Evolutionary conservation across 1,140 invertebrate species (phyloP), one percentile per base, ranked within the genome.

Genomic region (Drosophila simulans): DNA sequence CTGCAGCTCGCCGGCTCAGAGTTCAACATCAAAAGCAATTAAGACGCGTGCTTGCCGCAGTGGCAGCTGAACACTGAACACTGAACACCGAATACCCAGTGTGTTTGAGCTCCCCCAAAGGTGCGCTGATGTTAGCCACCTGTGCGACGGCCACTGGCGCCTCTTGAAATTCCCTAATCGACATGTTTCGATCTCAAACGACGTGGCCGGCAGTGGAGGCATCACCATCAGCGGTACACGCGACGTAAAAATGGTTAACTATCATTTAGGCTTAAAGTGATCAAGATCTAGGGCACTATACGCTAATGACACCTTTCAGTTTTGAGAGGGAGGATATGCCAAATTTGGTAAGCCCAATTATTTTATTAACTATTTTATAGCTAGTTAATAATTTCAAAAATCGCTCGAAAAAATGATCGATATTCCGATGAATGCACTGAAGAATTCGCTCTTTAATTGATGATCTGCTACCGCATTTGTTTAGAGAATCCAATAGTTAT

Each of bases 1-100:
- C 77, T 62, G 70, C 80, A 45, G 43, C 60, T 54, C 35, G 48
- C 27, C 80, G 80, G 89, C 84, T 83, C 81, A 91, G 89, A 91
- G 90, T 91, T 91, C 89, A 84, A 78, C 80, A 91, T 86, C 80
- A 78, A 90, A 91, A 82, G 90, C 90, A 91, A 91, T 91, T 91
- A 91, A 91, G 90, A 91, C 90, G 89, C 89, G 83, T 91, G 84
- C 80, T 83, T 72, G 77, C 64, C 63, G 85, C 48, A 52, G 54
- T 54, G 40, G 45, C 49, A 25, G 62, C 46, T 78, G 71, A 49
- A 62, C 57, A 48, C 51, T 43, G 51, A 37, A 31, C 34, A 39
- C 34, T 34, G 40, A 57, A 43, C 64, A 51, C 34, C 40, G 49
- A 59, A 59, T 63, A 59, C 54, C 59, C 59, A 57, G 37, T 52